Conservation (phyloP, 2,113 vertebrate genomes). For the Atlantisia rogersi region DNA sequence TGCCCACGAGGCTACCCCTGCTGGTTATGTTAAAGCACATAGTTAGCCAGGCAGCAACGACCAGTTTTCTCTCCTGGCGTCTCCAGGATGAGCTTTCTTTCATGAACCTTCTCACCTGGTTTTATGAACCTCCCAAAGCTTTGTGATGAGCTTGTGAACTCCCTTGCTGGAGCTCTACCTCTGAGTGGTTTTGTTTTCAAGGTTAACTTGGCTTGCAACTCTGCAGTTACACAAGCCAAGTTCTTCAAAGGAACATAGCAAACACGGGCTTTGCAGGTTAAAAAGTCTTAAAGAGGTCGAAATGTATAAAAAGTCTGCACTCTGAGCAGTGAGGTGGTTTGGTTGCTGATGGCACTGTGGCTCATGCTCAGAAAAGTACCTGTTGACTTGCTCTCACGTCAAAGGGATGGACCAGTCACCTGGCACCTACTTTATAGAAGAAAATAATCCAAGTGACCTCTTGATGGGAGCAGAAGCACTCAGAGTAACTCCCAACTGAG, state of each 20-base stretch:
- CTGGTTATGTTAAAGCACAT: not conserved
- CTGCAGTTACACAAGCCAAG: not conserved
- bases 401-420: not conserved
- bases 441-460: not conserved
- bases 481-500: not conserved
- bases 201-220: not conserved
- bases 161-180: not conserved
- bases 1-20: accelerated
- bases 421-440: not conserved
- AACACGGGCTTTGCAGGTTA: not conserved
- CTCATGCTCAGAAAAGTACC: not conserved
- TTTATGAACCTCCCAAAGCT: not conserved
- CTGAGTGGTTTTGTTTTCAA: not conserved
- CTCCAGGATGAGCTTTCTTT: not conserved
- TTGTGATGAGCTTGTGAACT: not conserved
- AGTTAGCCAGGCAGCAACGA: not conserved
- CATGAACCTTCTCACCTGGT: not conserved
- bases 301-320: not conserved
- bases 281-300: not conserved
- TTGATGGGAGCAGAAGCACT: no score
- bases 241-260: not conserved
- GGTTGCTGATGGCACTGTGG: not conserved
- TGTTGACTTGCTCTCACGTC: not conserved
- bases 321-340: not conserved
- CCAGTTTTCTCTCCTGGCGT: not conserved